Evolutionary conservation across 1,140 invertebrate species (phyloP), one percentile per base, ranked within the genome.

Genomic region (Propsilocerus akamusi): DNA sequence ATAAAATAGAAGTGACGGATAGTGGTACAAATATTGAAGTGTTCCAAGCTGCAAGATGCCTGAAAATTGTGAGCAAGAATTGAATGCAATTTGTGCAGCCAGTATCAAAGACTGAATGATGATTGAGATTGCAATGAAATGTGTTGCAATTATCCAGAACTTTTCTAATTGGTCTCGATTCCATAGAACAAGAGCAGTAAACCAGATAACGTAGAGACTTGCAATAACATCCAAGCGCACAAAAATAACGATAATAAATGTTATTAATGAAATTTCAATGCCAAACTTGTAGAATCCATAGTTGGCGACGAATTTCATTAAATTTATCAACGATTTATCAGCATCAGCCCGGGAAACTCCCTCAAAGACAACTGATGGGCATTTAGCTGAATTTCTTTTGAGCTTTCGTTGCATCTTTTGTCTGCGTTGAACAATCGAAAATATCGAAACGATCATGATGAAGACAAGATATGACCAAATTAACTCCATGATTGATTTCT

Each of bases 231-330:
- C 93, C 62, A 94, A 77, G 50, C 92, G 74, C 0, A 81, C 79
- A 24, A 85, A 85, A 55, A 95, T 86, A 3, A 88, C 72, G 3
- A 79, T 75, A 8, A 89, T 87, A 17, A 85, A 77, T 28, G 79
- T 80, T 49, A 93, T 83, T 50, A 92, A 70, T 50, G 81, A 87
- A 28, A 91, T 74, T 73, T 95, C 89, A 1, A 94, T 61, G 10
- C 90, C 90, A 71, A 92, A 93, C 65, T 90, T 90, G 62, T 90
- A 91, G 65, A 90, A 95, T n/a, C 80, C 77, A 63, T 84, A 92
- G 65, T 94, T 93, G 14, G 83, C 68, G 12, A 92, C 67, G 66
- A 84, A 97, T 63, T 94, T 89, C 5, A 84, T 55, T 60, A 84
- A 91, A 26, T 77, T 66, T 5, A 71, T 58, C 1, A 96, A 57